These are phyloP conservation scores for Strix occidentalis DNA, from an alignment of 2,797 vertebrate genomes.

Conservation along the genomic window DNA sequence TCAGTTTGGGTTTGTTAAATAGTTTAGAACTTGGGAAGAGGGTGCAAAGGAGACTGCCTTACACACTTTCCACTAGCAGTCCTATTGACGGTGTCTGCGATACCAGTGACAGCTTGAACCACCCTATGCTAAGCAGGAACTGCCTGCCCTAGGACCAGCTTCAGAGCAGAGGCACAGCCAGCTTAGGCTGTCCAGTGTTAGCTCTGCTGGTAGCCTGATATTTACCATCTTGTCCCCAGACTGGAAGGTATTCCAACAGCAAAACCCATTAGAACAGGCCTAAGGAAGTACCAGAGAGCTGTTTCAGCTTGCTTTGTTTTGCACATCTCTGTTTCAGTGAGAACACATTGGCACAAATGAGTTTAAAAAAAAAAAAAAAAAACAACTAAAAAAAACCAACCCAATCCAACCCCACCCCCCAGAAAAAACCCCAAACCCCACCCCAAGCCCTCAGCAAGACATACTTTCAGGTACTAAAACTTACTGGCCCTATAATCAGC, in stretches of 20 bases:
- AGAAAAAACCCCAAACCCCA: background rate
- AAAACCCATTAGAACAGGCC: background rate
- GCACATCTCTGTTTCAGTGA: background rate
- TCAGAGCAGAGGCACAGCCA: slow-evolving; percentile 2
- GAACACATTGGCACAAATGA: slow-evolving; percentile 71
- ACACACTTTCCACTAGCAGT: background rate
- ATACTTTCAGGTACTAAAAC: slow-evolving; percentile 73
- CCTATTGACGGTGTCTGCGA: background rate
- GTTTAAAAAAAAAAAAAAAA: background rate
- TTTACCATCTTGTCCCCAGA: background rate
- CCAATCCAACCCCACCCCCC: background rate
- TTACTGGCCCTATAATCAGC: slow-evolving; percentile 75
- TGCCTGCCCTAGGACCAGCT: background rate
- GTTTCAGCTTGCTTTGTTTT: background rate
- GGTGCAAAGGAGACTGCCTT: background rate
- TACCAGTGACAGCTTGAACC: background rate
- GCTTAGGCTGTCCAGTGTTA: background rate
- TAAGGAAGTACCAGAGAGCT: background rate
- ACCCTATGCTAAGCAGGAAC: background rate
- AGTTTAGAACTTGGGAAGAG: background rate
- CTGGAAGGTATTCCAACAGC: slow-evolving; percentile 1
- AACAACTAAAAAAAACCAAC: background rate
- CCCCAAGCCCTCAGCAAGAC: slow-evolving; percentile 63
- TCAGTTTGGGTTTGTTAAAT: background rate
- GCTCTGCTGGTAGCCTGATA: background rate